Conservation (phyloP, 2,888 invertebrate genomes). For the Xylophagus ater region DNA sequence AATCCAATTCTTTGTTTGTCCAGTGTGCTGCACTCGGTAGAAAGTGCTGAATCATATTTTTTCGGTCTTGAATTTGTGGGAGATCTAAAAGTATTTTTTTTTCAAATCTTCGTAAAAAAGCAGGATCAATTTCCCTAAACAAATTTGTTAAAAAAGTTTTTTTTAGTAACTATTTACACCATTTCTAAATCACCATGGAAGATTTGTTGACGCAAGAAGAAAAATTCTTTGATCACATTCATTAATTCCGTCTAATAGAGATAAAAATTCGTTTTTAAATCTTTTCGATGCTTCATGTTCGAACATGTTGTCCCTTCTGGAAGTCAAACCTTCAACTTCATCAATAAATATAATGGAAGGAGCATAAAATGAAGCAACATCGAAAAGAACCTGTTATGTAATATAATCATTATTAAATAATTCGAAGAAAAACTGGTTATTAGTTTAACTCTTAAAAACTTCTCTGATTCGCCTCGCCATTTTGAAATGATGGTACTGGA, state of each 20-base stretch:
- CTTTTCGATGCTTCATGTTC: constrained; percentile 81
- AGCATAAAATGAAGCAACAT: constrained; percentile 70
- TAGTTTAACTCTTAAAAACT: constrained; percentile 61
- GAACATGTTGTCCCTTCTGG: constrained; percentile 48
- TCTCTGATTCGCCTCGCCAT: constrained; percentile 94
- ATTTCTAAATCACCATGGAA: constrained; percentile 66
- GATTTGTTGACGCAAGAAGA: constrained; percentile 76
- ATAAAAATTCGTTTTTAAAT: constrained; percentile 79
- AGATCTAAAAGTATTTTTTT: constrained; percentile 73
- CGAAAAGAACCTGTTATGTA: constrained; percentile 60
- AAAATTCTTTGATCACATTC: constrained; percentile 51
- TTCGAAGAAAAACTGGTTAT: not conserved
- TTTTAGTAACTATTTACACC: not conserved
- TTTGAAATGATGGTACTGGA: constrained; percentile 86
- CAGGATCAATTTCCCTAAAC: constrained; percentile 72
- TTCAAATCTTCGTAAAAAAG: constrained; percentile 77
- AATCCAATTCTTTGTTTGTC: constrained; percentile 25
- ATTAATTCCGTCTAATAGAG: constrained; percentile 71
- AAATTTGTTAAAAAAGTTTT: too few relatives aligned
- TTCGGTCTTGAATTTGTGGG: constrained; percentile 57
- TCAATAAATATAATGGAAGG: constrained; percentile 90
- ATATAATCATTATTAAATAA: not conserved
- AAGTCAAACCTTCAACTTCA: constrained; percentile 78
- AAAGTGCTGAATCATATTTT: constrained; percentile 53
- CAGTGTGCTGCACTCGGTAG: constrained; percentile 38